Evolutionary conservation across 2,113 vertebrate genomes (phyloP), one percentile per base, ranked within the genome.

Genomic region (Otis tarda): DNA sequence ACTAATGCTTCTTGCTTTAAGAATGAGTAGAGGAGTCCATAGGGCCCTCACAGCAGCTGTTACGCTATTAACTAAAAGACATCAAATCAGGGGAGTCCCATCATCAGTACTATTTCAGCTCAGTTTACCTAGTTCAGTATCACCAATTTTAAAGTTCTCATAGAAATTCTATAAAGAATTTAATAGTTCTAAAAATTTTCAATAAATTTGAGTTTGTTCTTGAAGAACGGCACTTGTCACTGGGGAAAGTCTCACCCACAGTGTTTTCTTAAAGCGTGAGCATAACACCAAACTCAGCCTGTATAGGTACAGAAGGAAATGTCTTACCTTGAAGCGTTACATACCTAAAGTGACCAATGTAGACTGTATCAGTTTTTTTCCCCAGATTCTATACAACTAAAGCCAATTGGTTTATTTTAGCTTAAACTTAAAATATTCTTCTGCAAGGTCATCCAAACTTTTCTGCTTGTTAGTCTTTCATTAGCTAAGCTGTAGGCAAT

Each of bases 91-190:
- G 47, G 12, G 27, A 70, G 27, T 75, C n/a, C 33, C 22, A 39
- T 41, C 37, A 61, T 22, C 31, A 35, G 10, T 71, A 45, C 27
- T 53, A 27, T 47, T 59, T 79, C 31, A 47, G 9, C 31, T 79
- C 50, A 14, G 50, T 92, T 33, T 33, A 87, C n/a, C 9, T 13
- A 45, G 15, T 78, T 79, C 53, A 79, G 24, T 28, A 37, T 50
- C 35, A 14, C 27, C 1, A 1, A 31, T 90, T 92, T 90, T 68
- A 18, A 85, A 79, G 18, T 88, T 75, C 31, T 79, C 12, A 12
- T 14, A 33, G 59, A 63, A 76, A 85, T 55, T 50, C 41, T 0
- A 0, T 53, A 0, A 47, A 64, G 27, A 59, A 75, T 10, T 25
- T 25, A 13, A 19, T 20, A 13, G 21, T 80, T 68, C 10, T 43